Percentiles rank a stretch among this genome's conserved stretches.
Conservation (phyloP, 2,113 vertebrate species). For the Coptodon rendalli region DNA sequence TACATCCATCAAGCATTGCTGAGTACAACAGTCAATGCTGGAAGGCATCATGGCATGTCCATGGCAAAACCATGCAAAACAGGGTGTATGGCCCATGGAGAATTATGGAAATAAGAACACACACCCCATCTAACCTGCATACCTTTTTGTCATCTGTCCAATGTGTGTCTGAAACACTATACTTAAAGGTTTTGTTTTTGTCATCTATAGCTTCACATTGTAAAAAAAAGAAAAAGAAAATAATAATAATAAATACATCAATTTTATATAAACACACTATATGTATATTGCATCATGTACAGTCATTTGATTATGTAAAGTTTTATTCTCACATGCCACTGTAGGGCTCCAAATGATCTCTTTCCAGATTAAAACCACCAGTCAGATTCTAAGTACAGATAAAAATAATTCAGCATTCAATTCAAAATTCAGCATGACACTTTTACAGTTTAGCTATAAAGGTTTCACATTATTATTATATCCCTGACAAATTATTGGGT, state of each 20-base stretch:
- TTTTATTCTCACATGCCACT: neutral
- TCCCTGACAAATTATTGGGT: neutral
- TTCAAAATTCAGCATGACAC: neutral
- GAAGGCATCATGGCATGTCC: neutral
- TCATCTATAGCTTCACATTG: neutral
- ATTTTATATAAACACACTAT: neutral
- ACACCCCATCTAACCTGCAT: neutral
- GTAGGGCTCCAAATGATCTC: neutral
- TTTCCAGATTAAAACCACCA: neutral
- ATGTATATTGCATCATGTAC: neutral
- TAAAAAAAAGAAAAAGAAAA: neutral
- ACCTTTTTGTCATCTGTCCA: neutral
- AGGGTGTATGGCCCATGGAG: neutral
- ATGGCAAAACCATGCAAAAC: neutral
- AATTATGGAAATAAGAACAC: neutral
- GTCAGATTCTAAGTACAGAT: neutral
- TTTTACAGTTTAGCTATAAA: neutral
- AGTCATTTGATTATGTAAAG: neutral
- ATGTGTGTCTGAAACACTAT: neutral
- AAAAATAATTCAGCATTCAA: neutral
- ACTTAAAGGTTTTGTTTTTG: neutral
- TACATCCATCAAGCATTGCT: neutral
- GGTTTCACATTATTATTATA: neutral
- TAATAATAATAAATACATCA: neutral
- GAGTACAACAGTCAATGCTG: neutral